Evolutionary conservation across 2,797 vertebrate species (phyloP), one percentile per base, ranked within the genome.

Genomic region (Mormyrops attenuatus): DNA sequence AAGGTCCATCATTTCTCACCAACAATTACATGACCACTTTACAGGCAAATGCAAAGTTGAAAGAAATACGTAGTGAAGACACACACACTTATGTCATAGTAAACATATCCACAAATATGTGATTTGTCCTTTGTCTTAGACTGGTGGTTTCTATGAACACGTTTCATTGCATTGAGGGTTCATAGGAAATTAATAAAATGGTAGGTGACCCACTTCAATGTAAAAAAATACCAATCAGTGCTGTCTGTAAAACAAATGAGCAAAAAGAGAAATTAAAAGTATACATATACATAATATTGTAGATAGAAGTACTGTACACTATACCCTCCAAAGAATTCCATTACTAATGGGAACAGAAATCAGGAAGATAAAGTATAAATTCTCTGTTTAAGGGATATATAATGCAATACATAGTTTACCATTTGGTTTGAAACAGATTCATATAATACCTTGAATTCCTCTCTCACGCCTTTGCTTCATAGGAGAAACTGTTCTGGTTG

Each of bases 1-100:
- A 95, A 94, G 57, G 52, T 22, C 34, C 47, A 88, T 30, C 30
- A 26, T 50, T 50, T 69, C n/a, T 69, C 17, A 34, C 26, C 20
- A 7, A 80, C 17, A 34, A 50, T 53, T 41, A 15, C 30, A 49
- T n/a, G 8, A 9, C 7, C 30, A 49, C 11, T 3, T n/a, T 87
- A 26, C 53, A 86, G 49, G 34, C 26, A 30, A 85, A 85, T 15
- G 26, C n/a, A 20, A 87, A 52, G 3, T 41, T 38, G 26, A 86
- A 86, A 52, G 69, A 34, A 77, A 41, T 15, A 22, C 17, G 3
- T 41, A 82, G 20, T 13, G n/a, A 47, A 82, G 41, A 47, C 77
- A 47, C 69, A 73, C 22, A 66, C 11, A 80, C 7, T 20, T 47
- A n/a, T 82, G 17, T 82, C n/a, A 44, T 47, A 82, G 77, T 47